Evolutionary conservation across 2,888 invertebrate species (phyloP), one percentile per base, ranked within the genome.

Genomic region (Helobdella robusta): DNA sequence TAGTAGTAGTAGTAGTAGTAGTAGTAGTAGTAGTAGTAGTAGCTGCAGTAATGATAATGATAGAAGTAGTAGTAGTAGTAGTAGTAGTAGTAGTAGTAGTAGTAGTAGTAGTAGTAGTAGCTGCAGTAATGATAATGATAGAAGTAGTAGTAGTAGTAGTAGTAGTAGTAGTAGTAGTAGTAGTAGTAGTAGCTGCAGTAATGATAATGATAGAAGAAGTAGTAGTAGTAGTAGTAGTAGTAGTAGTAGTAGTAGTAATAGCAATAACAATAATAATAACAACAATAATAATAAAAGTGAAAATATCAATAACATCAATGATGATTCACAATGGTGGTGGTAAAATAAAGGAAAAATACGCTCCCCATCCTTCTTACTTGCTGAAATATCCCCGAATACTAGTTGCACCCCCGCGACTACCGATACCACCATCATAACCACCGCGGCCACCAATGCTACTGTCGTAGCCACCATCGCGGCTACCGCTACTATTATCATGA

Each of bases 171-270:
- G 40, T 40, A 40, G 40, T 40, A 40, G 40, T 40, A 40, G 40
- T 40, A 40, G 40, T 40, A 40, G 40, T 40, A 40, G 40, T 15
- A 40, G 40, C 36, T 35, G 59, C 3, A 59, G 11, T 56, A 56
- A n/a, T n/a, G n/a, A n/a, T n/a, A n/a, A n/a, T n/a, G n/a, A n/a
- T n/a, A n/a, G n/a, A n/a, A n/a, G n/a, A n/a, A n/a, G n/a, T n/a
- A n/a, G n/a, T n/a, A n/a, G n/a, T n/a, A n/a, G n/a, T n/a, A n/a
- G n/a, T n/a, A n/a, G n/a, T n/a, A n/a, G n/a, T n/a, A n/a, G n/a
- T n/a, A n/a, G n/a, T n/a, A n/a, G n/a, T n/a, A n/a, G n/a, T n/a
- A n/a, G n/a, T n/a, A n/a, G n/a, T n/a, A n/a, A n/a, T n/a, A n/a
- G n/a, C n/a, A n/a, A n/a, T n/a, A n/a, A n/a, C n/a, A n/a, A n/a